These are phyloP conservation scores for Potorous gilbertii DNA, from an alignment of 2,797 vertebrate genomes.

Conservation along the genomic window DNA sequence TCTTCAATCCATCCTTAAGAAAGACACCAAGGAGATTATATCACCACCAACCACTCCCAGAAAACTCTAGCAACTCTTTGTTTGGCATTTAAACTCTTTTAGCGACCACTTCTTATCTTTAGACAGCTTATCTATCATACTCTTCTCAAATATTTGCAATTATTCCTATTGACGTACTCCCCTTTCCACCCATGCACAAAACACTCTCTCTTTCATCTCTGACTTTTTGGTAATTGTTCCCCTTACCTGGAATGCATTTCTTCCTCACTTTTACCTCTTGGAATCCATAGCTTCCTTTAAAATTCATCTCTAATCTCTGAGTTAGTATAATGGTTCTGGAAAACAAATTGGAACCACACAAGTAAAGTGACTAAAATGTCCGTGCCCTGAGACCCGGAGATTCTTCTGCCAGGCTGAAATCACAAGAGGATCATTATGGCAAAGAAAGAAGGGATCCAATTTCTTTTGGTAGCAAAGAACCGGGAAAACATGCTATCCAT, in stretches of 20 bases:
- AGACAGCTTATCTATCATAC: background rate
- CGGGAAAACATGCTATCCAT: background rate
- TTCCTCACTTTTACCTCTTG: background rate
- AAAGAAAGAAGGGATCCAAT: background rate
- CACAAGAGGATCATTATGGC: background rate
- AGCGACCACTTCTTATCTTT: background rate
- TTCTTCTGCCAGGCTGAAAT: background rate
- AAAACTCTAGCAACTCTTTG: background rate
- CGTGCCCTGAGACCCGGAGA: background rate
- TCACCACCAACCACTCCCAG: background rate
- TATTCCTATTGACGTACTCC: background rate
- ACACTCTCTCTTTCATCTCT: background rate
- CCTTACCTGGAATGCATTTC: background rate
- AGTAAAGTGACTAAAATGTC: background rate
- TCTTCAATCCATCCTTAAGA: background rate
- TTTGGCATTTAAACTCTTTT: background rate
- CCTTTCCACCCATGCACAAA: background rate
- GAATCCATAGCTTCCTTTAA: background rate
- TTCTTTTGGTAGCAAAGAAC: background rate
- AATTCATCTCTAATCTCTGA: background rate
- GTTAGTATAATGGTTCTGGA: background rate
- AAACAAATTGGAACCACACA: background rate
- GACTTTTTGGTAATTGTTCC: background rate
- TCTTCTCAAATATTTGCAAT: background rate
- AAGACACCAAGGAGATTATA: background rate